Evolutionary conservation across 2,888 invertebrate species (phyloP).

Genomic region (Xanthorhoe spadicearia): DNA sequence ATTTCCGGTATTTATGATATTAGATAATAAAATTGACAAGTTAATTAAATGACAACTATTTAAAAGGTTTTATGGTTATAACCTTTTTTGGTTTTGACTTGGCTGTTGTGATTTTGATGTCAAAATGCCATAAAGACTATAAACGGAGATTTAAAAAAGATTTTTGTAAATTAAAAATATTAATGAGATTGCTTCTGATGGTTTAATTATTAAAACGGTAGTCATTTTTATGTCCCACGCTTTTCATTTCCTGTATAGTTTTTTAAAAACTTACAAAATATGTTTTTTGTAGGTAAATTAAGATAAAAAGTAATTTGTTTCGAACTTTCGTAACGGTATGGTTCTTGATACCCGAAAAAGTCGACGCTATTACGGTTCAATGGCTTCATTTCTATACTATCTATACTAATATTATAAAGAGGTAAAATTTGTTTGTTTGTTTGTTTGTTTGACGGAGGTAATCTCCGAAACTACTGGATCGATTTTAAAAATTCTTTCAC

Average conservation of each 20-base stretch:
- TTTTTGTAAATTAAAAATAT: background rate
- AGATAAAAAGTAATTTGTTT: no score
- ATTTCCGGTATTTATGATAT: conserved; percentile 19
- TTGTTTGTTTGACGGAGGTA: no score
- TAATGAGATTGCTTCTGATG: background rate
- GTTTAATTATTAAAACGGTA: conserved; percentile 3
- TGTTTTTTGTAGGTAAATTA: no score
- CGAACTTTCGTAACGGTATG: no score
- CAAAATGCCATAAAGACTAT: conserved; percentile 9
- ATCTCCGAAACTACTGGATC: no score
- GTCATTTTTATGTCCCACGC: background rate
- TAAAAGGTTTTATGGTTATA: conserved; percentile 11
- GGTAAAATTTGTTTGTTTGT: no score
- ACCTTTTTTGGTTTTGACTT: conserved; percentile 5
- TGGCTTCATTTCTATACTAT: no score
- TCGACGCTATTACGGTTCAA: no score
- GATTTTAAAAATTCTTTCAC: no score
- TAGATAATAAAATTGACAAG: conserved; percentile 23
- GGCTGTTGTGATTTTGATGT: conserved; percentile 16
- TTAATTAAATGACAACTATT: conserved; percentile 28
- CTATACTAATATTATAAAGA: no score
- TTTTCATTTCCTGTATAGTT: background rate
- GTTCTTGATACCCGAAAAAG: no score
- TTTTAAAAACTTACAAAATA: background rate
- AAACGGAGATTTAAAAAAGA: background rate